These are phyloP conservation scores for Zeus faber DNA, from an alignment of 2,113 vertebrate species.

Conservation along the genomic window DNA sequence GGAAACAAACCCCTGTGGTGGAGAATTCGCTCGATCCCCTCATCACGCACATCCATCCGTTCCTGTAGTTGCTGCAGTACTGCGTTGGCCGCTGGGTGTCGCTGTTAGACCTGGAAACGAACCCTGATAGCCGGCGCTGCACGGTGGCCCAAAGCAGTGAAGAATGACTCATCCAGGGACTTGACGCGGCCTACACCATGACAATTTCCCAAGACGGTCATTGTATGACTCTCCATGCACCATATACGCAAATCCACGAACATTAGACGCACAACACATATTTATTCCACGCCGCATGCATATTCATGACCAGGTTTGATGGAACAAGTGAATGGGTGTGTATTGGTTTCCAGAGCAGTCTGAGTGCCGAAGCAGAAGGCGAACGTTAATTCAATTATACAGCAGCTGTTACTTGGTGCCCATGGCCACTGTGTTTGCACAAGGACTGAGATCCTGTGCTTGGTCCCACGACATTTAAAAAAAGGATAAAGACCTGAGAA, in stretches of 20 bases:
- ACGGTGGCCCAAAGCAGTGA: constrained; percentile 21
- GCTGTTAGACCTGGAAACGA: constrained; percentile 40
- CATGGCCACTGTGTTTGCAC: constrained; percentile 68
- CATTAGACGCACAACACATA: constrained; percentile 50
- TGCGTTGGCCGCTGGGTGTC: constrained; percentile 72
- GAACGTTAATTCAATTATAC: constrained; percentile 78
- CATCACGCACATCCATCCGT: no score
- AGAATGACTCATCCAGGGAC: constrained; percentile 33
- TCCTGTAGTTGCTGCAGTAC: no score
- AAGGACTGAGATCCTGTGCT: constrained; percentile 72
- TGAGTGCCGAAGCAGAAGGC: constrained; percentile 73
- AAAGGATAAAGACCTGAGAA: constrained; percentile 56
- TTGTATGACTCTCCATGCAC: constrained; percentile 47
- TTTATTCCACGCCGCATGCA: constrained; percentile 58
- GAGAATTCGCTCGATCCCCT: no score
- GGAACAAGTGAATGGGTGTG: constrained; percentile 64
- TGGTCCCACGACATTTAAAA: constrained; percentile 65
- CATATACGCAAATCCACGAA: constrained; percentile 55
- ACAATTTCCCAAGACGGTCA: constrained; percentile 42
- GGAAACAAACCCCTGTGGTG: no score
- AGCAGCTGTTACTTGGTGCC: constrained; percentile 74
- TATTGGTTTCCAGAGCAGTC: constrained; percentile 58
- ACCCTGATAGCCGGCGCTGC: constrained; percentile 15
- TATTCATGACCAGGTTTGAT: constrained; percentile 71
- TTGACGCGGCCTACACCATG: constrained; percentile 34